phyloP scores from a whole-genome alignment of 2,797 vertebrate species.

The Gymnopithys bicolor region DNA sequence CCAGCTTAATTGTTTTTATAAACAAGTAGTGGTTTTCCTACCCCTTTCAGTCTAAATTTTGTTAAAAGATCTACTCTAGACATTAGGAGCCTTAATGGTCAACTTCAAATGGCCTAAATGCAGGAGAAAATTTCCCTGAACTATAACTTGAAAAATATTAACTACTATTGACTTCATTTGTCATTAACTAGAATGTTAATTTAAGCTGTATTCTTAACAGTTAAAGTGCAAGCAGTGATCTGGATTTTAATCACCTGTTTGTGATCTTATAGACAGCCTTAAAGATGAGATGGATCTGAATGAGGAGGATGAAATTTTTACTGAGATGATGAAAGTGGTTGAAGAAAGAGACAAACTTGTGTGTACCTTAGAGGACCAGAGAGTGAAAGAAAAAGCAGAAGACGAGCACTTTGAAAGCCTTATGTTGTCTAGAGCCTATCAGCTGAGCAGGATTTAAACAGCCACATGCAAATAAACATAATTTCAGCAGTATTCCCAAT shows the following conservation, averaged over 20 bases:
- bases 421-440: constrained; percentile 57
- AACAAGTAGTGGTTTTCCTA: neutral
- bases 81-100: neutral
- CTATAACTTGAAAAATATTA: neutral
- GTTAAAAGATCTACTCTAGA: neutral
- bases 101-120: neutral
- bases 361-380: constrained; percentile 86
- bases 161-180: neutral
- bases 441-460: constrained; percentile 60
- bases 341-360: constrained; percentile 88
- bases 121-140: neutral
- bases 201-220: neutral
- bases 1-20: neutral
- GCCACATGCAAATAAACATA: neutral
- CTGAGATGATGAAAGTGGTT: constrained; percentile 88
- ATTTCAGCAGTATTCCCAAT: neutral
- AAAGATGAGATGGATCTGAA: constrained; percentile 78
- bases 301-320: constrained; percentile 84
- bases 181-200: neutral
- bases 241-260: constrained; percentile 2
- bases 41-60: neutral
- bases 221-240: neutral
- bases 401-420: constrained; percentile 84
- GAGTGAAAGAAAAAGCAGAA: constrained; percentile 85
- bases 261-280: constrained; percentile 64